A percentile compares a stretch with the other conserved stretches of the same genome.
phyloP scores from a whole-genome alignment of 2,113 vertebrate genomes.

The Tachuris rubrigastra region DNA sequence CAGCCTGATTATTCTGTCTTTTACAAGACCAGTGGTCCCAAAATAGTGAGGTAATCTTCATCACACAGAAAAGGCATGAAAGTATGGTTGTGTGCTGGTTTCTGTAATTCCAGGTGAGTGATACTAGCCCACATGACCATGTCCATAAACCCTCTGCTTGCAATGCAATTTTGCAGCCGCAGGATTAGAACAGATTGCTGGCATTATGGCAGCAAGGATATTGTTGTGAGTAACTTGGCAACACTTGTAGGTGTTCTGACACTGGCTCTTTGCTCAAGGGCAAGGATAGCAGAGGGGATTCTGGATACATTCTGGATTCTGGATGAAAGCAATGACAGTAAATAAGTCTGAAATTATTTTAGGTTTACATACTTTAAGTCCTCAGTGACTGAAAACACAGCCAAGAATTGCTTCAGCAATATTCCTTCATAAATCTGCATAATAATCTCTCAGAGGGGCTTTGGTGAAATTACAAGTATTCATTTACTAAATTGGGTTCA shows the following conservation, averaged over 20 bases:
- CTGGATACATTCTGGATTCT: no score
- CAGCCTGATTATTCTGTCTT: not conserved
- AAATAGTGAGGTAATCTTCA: not conserved
- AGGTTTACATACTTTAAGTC: slow-evolving; percentile 73
- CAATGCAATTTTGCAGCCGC: slow-evolving; percentile 57
- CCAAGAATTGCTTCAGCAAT: slow-evolving; percentile 79
- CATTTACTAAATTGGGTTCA: slow-evolving; percentile 85
- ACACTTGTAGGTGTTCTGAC: slow-evolving; percentile 66
- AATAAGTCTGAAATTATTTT: slow-evolving; percentile 71
- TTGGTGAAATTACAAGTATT: slow-evolving; percentile 83
- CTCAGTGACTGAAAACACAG: slow-evolving; percentile 72
- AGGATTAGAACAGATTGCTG: slow-evolving; percentile 76
- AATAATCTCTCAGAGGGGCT: slow-evolving; percentile 79
- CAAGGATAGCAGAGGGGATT: slow-evolving; percentile 70
- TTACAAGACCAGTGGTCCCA: not conserved
- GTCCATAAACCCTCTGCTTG: slow-evolving; percentile 27
- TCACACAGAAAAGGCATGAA: not conserved
- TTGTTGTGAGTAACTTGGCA: slow-evolving; percentile 77
- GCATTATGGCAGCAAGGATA: slow-evolving; percentile 72
- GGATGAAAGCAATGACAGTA: slow-evolving; percentile 60
- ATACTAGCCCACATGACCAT: not conserved
- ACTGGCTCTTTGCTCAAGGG: slow-evolving; percentile 75
- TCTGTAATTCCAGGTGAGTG: not conserved
- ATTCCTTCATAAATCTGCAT: slow-evolving; percentile 83
- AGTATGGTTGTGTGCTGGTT: not conserved